Percentiles rank a stretch among this genome's conserved stretches.
Conservation (phyloP, 2,797 vertebrate genomes). For the Oreonectes daqikongensis region DNA sequence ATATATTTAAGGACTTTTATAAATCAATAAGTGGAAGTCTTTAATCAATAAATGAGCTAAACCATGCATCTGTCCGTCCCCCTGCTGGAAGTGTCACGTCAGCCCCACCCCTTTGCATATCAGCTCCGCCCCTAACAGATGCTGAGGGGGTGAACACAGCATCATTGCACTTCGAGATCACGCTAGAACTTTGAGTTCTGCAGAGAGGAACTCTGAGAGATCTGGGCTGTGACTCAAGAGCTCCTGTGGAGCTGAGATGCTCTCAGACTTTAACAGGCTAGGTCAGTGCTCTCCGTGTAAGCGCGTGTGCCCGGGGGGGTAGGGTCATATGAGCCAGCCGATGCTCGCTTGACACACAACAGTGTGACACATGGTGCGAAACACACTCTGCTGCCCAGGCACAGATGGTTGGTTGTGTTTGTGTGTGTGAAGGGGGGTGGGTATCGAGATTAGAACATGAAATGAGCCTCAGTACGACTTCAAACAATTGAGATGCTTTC, state of each 20-base stretch:
- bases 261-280: slow-evolving; percentile 37
- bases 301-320: slow-evolving; percentile 24
- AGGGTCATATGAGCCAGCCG: slow-evolving; percentile 43
- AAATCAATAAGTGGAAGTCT: background rate
- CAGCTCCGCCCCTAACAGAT: slow-evolving; percentile 23
- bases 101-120: slow-evolving; percentile 5
- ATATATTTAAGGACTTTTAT: background rate
- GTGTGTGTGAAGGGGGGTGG: slow-evolving; percentile 17
- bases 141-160: background rate
- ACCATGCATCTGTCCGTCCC: background rate
- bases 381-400: slow-evolving; percentile 53
- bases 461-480: slow-evolving; percentile 27
- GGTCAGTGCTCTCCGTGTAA: slow-evolving; percentile 37
- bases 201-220: background rate
- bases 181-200: slow-evolving; percentile 20
- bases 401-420: slow-evolving; percentile 48
- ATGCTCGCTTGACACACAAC: slow-evolving; percentile 54
- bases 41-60: background rate
- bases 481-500: slow-evolving; percentile 22
- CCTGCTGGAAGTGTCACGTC: background rate
- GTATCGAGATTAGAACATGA: slow-evolving; percentile 22
- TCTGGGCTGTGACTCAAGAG: slow-evolving; percentile 40
- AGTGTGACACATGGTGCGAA: slow-evolving; percentile 52
- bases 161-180: background rate
- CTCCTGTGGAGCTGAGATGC: slow-evolving; percentile 42